Conservation (phyloP, 1,140 invertebrate species). For the Pseudachorutes palmiensis region DNA sequence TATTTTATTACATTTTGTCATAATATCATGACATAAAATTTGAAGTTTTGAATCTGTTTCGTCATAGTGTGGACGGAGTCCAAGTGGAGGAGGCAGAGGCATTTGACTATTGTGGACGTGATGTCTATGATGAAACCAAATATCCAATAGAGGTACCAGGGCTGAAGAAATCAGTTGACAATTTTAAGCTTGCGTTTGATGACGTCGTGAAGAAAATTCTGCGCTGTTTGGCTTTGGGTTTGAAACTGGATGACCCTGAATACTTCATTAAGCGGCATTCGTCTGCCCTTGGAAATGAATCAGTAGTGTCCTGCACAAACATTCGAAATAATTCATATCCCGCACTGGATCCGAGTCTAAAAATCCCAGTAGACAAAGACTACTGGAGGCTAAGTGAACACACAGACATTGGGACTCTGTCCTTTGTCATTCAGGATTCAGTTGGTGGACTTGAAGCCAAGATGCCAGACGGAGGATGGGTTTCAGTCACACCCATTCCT, state of each 20-base stretch:
- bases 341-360: not conserved
- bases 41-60: not conserved
- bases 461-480: constrained; percentile 18
- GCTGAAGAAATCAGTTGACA: constrained; percentile 21
- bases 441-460: constrained; percentile 24
- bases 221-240: constrained; percentile 3
- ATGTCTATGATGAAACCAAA: not conserved
- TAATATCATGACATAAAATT: not conserved
- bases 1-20: not conserved
- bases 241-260: constrained; percentile 20
- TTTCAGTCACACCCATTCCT: constrained; percentile 16
- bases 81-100: not conserved
- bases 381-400: constrained; percentile 22
- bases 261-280: constrained; percentile 20
- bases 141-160: constrained; percentile 25
- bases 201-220: constrained; percentile 18
- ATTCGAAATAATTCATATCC: constrained; percentile 18
- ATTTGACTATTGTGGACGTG: constrained; percentile 7
- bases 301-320: constrained; percentile 7
- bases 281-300: not conserved
- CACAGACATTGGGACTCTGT: constrained; percentile 23
- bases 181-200: not conserved
- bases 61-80: not conserved
- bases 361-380: constrained; percentile 2
- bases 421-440: constrained; percentile 24